A percentile compares a stretch with the other conserved stretches of the same genome.
Evolutionary conservation across 1,140 invertebrate genomes (phyloP).

Genomic region (Cotesia glomerata): DNA sequence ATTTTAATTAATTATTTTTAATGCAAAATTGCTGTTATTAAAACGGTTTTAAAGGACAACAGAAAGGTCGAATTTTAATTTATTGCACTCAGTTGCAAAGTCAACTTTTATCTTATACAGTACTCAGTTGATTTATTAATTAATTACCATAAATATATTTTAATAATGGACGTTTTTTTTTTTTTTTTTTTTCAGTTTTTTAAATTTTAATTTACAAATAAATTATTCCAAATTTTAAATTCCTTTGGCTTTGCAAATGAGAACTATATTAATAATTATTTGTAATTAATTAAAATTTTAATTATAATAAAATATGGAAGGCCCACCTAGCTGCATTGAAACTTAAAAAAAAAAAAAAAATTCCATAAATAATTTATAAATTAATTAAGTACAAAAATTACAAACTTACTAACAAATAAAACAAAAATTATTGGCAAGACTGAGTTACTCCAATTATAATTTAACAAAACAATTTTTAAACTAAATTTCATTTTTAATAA

Average conservation of each 20-base stretch:
- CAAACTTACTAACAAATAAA: constrained; percentile 61
- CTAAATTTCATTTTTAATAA: not conserved
- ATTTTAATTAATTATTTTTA: constrained; percentile 26
- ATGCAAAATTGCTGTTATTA: constrained; percentile 54
- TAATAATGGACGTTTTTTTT: not conserved
- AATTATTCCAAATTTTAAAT: not conserved
- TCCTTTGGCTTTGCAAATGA: constrained; percentile 41
- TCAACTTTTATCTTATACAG: constrained; percentile 31
- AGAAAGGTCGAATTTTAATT: constrained; percentile 41
- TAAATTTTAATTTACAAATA: not conserved
- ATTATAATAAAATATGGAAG: constrained; percentile 51
- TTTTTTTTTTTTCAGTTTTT: not conserved
- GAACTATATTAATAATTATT: constrained; percentile 22
- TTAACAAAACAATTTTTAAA: not conserved
- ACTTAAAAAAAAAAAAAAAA: constrained; percentile 36
- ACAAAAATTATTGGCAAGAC: constrained; percentile 58
- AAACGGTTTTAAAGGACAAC: constrained; percentile 40
- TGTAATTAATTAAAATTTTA: too few species aligned
- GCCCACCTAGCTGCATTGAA: constrained; percentile 53
- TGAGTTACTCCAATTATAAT: constrained; percentile 40
- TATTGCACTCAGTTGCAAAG: constrained; percentile 46
- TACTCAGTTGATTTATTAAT: not conserved
- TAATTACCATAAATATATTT: not conserved
- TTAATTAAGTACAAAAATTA: constrained; percentile 66
- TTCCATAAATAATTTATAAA: constrained; percentile 60